Conservation (phyloP, 2,888 invertebrate species). For the Idaea dimidiata region DNA sequence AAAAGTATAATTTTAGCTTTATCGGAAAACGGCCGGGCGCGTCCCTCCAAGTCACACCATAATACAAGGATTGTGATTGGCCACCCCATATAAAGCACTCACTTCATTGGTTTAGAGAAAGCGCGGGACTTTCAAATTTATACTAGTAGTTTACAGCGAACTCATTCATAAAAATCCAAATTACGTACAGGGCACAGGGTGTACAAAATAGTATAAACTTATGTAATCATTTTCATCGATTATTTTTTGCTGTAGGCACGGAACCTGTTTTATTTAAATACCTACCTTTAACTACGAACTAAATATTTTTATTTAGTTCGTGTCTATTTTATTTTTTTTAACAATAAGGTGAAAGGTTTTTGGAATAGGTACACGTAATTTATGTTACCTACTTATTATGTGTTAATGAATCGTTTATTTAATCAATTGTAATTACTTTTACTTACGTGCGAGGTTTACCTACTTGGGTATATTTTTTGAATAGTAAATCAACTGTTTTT, state of each 20-base stretch:
- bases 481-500: constrained; percentile 7
- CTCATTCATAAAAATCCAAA: background rate
- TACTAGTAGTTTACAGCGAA: constrained; percentile 7
- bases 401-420: constrained; percentile 27
- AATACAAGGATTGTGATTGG: constrained; percentile 63
- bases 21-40: constrained; percentile 45
- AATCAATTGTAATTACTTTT: constrained; percentile 31
- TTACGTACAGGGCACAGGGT: background rate
- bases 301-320: background rate
- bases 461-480: constrained; percentile 19
- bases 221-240: background rate
- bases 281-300: background rate
- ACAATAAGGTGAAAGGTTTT: constrained; percentile 42
- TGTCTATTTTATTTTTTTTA: constrained; percentile 27
- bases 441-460: constrained; percentile 29
- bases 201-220: background rate
- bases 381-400: constrained; percentile 15
- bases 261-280: background rate
- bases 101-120: constrained; percentile 51
- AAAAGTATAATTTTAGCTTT: constrained; percentile 33
- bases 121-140: constrained; percentile 52
- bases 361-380: constrained; percentile 34
- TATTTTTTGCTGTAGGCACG: background rate
- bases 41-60: constrained; percentile 77
- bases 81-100: constrained; percentile 26